Percentiles rank a stretch among this genome's conserved stretches.
These are phyloP conservation scores for Ophion costatus DNA, from an alignment of 2,888 invertebrate genomes.

Conservation along the genomic window DNA sequence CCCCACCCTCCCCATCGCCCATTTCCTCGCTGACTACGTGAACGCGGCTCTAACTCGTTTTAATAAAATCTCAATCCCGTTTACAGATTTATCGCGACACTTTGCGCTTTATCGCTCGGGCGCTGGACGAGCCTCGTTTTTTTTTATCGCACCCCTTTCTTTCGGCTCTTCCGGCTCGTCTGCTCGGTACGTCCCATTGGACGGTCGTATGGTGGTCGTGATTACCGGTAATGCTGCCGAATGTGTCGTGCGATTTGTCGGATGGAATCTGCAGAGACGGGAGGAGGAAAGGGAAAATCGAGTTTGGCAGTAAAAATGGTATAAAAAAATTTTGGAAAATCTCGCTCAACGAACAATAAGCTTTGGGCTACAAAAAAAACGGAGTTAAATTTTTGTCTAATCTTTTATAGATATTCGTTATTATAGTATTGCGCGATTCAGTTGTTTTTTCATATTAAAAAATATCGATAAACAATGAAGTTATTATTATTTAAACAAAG, in stretches of 20 bases:
- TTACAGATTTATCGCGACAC: conserved; percentile 61
- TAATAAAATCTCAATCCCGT: conserved; percentile 61
- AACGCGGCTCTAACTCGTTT: conserved; percentile 29
- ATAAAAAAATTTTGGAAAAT: background rate
- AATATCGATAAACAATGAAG: too few relatives aligned
- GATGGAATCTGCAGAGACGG: background rate
- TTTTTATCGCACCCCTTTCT: conserved; percentile 15
- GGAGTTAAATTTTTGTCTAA: too few relatives aligned
- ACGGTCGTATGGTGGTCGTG: background rate
- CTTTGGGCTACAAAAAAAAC: too few relatives aligned
- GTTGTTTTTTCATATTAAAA: too few relatives aligned
- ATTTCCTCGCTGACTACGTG: conserved; percentile 25
- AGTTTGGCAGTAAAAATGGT: background rate
- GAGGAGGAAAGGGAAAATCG: background rate
- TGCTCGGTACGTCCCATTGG: conserved; percentile 5
- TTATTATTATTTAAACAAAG: too few relatives aligned
- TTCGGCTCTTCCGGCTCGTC: background rate
- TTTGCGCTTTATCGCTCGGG: conserved; percentile 59
- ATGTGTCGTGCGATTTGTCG: background rate
- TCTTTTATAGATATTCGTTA: too few relatives aligned
- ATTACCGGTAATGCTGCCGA: background rate
- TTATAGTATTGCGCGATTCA: too few relatives aligned
- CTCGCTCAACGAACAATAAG: background rate
- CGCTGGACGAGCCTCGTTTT: conserved; percentile 54
- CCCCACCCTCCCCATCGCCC: background rate